A percentile compares a stretch with the other conserved stretches of the same genome.
Conservation (phyloP, 2,888 invertebrate species). For the Caenorhabditis angaria region DNA sequence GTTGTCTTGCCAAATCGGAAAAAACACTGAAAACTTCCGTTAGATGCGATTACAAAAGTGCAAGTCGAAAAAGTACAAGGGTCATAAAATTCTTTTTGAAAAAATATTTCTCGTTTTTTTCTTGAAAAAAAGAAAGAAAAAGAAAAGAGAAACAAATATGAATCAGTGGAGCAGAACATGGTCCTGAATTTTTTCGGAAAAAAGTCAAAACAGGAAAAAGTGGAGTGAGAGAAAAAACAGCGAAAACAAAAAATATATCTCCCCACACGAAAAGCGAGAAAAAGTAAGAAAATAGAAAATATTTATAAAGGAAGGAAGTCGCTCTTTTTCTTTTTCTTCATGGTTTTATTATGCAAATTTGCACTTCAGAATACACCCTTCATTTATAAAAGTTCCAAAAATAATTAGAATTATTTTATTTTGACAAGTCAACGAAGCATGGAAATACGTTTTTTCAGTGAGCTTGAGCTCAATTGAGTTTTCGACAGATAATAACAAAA, state of each 20-base stretch:
- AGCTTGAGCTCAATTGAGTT: no score
- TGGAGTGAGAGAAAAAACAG: not conserved
- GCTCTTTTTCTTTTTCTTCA: not conserved
- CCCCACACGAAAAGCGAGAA: not conserved
- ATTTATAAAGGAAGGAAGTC: not conserved
- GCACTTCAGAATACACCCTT: not conserved
- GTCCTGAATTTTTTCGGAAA: no score
- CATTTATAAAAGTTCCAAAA: not conserved
- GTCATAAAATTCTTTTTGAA: not conserved
- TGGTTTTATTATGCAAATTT: not conserved
- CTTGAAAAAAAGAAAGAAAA: not conserved
- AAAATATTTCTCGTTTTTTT: not conserved
- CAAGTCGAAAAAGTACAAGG: slow-evolving; percentile 1
- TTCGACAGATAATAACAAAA: no score
- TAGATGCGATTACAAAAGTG: not conserved
- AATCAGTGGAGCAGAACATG: not conserved
- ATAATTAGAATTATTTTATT: no score
- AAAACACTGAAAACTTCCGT: slow-evolving; percentile 16
- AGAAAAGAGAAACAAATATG: not conserved
- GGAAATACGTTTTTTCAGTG: no score
- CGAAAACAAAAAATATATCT: not conserved
- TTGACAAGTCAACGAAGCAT: no score
- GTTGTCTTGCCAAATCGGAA: slow-evolving; percentile 14
- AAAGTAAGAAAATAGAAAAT: not conserved
- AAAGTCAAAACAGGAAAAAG: no score